Evolutionary conservation across 2,113 vertebrate genomes (phyloP).

Genomic region (Etheostoma cragini): DNA sequence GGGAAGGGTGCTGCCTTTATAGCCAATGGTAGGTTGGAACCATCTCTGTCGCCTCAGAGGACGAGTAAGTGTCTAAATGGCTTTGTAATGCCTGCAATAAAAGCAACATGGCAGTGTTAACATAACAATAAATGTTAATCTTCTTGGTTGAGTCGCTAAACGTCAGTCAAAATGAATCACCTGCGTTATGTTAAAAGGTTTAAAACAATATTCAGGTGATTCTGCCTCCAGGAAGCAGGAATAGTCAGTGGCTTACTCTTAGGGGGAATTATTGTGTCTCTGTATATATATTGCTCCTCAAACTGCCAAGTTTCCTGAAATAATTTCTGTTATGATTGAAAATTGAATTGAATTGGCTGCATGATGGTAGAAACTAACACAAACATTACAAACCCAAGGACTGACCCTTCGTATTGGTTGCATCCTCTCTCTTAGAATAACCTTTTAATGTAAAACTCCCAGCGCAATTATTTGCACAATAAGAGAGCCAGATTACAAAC

Average conservation of each 20-base stretch:
- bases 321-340: no score
- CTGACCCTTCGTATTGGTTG: background rate
- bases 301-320: no score
- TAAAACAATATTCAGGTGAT: background rate
- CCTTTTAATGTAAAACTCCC: background rate
- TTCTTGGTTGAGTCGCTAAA: background rate
- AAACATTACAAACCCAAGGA: background rate
- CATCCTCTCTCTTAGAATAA: background rate
- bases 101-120: background rate
- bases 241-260: background rate
- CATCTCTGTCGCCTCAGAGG: conserved; percentile 73
- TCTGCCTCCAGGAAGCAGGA: background rate
- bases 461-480: background rate
- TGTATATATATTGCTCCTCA: no score
- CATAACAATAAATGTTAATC: background rate
- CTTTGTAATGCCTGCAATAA: background rate
- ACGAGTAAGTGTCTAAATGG: conserved; percentile 84
- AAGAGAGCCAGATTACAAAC: background rate
- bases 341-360: background rate
- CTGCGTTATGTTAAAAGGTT: background rate
- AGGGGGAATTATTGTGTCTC: no score
- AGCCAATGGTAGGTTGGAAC: conserved; percentile 82
- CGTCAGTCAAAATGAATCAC: background rate
- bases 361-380: background rate
- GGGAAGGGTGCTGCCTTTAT: conserved; percentile 46